Conservation (phyloP, 1,140 invertebrate genomes). For the Eriosoma lanigerum region DNA sequence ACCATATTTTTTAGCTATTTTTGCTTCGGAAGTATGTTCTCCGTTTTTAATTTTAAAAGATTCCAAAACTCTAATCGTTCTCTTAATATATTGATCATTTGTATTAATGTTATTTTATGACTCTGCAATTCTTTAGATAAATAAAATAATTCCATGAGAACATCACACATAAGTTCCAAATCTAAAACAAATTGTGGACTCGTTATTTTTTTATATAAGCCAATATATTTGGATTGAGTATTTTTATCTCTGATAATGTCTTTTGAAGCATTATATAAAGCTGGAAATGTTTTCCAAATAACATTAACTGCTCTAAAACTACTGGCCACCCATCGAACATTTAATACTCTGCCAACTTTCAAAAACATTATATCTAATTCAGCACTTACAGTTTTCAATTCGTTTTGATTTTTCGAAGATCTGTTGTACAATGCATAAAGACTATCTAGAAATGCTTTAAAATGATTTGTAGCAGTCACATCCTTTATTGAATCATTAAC, state of each 20-base stretch:
- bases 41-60: neutral
- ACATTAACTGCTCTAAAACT: neutral
- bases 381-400: neutral
- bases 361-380: neutral
- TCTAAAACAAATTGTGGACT: neutral
- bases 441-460: neutral
- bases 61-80: neutral
- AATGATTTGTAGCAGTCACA: neutral
- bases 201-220: neutral
- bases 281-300: slow-evolving; percentile 10
- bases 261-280: neutral
- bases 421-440: neutral
- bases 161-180: neutral
- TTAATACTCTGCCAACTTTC: neutral
- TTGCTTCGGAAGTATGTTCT: neutral
- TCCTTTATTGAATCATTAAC: neutral
- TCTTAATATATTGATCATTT: neutral
- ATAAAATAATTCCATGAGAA: neutral
- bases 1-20: neutral
- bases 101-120: neutral
- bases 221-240: neutral
- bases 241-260: neutral
- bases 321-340: neutral
- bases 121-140: neutral
- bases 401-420: neutral